Conservation (phyloP, 2,888 invertebrate genomes). For the Tridacna crocea region DNA sequence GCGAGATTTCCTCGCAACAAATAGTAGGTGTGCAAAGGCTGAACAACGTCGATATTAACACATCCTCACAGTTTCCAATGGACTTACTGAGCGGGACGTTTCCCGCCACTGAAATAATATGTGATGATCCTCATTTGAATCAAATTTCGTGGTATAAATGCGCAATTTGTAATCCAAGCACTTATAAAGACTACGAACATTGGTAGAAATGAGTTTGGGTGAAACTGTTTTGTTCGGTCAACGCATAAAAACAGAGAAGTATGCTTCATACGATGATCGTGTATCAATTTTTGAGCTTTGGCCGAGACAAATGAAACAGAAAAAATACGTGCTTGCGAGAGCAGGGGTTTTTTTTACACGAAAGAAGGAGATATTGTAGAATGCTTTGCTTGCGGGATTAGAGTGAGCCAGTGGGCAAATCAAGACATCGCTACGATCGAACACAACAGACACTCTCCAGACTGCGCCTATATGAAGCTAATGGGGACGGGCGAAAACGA, state of each 20-base stretch:
- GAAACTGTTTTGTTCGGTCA: conserved; percentile 34
- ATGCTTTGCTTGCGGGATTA: conserved; percentile 49
- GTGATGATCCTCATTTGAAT: conserved; percentile 24
- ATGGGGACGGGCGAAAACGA: conserved; percentile 22
- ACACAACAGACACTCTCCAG: conserved; percentile 37
- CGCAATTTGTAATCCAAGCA: conserved; percentile 13
- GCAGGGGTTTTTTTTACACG: conserved; percentile 46
- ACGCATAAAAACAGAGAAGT: conserved; percentile 37
- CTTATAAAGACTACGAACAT: conserved; percentile 25
- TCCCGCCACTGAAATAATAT: background rate
- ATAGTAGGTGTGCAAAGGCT: background rate
- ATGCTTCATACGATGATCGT: conserved; percentile 35
- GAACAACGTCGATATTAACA: conserved; percentile 9
- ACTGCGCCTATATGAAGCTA: conserved; percentile 37
- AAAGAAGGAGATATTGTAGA: conserved; percentile 50
- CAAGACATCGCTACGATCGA: conserved; percentile 33
- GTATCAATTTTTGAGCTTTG: conserved; percentile 31
- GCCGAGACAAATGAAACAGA: conserved; percentile 43
- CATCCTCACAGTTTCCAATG: conserved; percentile 26
- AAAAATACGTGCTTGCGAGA: conserved; percentile 37
- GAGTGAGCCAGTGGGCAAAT: conserved; percentile 34
- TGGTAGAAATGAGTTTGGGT: conserved; percentile 19
- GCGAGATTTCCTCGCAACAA: background rate
- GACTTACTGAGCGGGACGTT: conserved; percentile 25
- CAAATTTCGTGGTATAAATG: conserved; percentile 39